Evolutionary conservation across 2,797 vertebrate species (phyloP), one percentile per base, ranked within the genome.

Genomic region (Nannoperca obscura): DNA sequence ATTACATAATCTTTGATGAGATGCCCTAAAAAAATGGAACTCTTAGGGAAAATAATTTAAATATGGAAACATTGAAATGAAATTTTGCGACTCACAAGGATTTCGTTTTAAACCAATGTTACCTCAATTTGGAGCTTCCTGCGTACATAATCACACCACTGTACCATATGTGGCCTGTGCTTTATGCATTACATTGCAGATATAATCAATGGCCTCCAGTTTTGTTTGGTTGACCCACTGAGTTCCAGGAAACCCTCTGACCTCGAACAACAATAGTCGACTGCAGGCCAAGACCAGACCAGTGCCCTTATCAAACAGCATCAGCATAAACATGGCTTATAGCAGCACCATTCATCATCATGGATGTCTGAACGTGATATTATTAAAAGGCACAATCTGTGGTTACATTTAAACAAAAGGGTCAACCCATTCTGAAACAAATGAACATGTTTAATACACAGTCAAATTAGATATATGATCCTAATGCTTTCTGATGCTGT

Each of bases 191-290:
- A 71, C 22, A 6, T 47, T 62, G 54, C 42, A 55, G 44, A 38
- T 76, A 40, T 24, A 82, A 89, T 89, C 78, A 76, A 82, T 86
- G 65, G 7, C n/a, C 20, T 70, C 69, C 66, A 32, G 69, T 74
- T 71, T 38, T 46, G 24, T 82, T 86, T 69, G 60, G 58, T 77
- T 89, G 84, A 88, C 68, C 71, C 70, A 24, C 44, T 65, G 64
- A 80, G 53, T 38, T 59, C 54, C 72, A 58, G 63, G 81, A 74
- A 57, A 76, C 36, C 53, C 58, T n/a, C n/a, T 81, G 80, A 89
- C 76, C 81, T n/a, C 0, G 30, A 81, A 88, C 89, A 82, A 89
- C 90, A 78, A 27, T 42, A 86, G 81, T 63, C 22, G 17, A 82
- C 57, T 60, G 40, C 53, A 52, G 65, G 34, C 66, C 61, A 40